Evolutionary conservation across 2,797 vertebrate genomes (phyloP).

Genomic region (Platyrinchus mystaceus): DNA sequence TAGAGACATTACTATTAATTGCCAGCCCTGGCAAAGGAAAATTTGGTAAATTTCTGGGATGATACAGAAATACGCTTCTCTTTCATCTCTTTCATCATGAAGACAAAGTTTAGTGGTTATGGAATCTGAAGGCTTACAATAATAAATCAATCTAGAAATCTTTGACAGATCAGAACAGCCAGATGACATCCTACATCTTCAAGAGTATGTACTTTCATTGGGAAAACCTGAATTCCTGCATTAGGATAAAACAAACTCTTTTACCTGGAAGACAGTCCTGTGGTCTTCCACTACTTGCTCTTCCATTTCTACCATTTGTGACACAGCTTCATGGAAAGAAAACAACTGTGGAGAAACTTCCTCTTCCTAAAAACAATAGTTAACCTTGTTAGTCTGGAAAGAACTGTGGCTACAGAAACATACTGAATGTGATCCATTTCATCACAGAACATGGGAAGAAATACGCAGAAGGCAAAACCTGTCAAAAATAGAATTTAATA

Average conservation of each 20-base stretch:
- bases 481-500: neutral
- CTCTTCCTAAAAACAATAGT: conserved; percentile 83
- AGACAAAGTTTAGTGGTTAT: neutral
- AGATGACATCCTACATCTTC: neutral
- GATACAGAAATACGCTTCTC: neutral
- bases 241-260: neutral
- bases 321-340: conserved; percentile 95
- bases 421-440: neutral
- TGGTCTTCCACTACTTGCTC: conserved; percentile 98
- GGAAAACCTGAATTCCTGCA: neutral
- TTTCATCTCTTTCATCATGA: neutral
- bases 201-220: neutral
- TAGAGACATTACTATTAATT: neutral
- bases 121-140: neutral
- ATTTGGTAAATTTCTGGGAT: neutral
- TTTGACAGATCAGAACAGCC: neutral
- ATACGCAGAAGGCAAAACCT: neutral
- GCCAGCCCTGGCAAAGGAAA: neutral
- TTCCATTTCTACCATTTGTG: conserved; percentile 98
- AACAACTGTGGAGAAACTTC: conserved; percentile 97
- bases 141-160: neutral
- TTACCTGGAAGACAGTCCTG: conserved; percentile 93
- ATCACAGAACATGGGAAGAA: neutral
- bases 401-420: neutral
- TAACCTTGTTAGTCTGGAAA: neutral